Base-by-base conservation (phyloP, 2,888 invertebrate genomes). In the Pollenia angustigena region DNA sequence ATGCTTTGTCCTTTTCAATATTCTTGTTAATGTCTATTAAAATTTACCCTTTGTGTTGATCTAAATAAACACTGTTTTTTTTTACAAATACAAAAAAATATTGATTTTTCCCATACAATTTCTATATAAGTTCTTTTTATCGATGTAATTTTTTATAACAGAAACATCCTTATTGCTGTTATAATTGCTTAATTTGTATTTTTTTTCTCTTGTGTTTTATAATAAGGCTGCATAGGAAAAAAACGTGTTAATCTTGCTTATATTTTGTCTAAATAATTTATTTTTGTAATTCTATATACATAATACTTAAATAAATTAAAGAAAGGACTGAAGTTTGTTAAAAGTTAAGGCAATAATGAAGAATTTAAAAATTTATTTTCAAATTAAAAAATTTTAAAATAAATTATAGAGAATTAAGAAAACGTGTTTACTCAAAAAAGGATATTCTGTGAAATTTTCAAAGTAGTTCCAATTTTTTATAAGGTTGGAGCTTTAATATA, bases 31-130 rank as follows among this genome's bases (percentile, higher is more conserved):
- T 46, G 72, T 81, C 56, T 56, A 72, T 64, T 54, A 72, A 32
- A 72, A 80, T 71, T 80, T 80, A 74, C 56, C 72, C 74, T 81
- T 66, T 50, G 44, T 16, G 18, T 50, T 74, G 66, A 42, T 23
- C 66, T 81, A 58, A 58, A 74, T 68, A 58, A 66, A 42, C 58
- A 56, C 66, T 58, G 50, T 42, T 10, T 48, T 9, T 4, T 18
- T 11, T 18, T 18, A 32, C 4, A 46, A 46, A 32, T 32, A 32
- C 32, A 52, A 40, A n/a, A 69, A 50, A n/a, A 40, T n/a, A n/a
- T 52, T 40, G 40, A 10, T 14, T 62, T 50, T 64, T 18, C 32
- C 1, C 18, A 18, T 18, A 18, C 18, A 18, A 18, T 18, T 1
- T 18, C 18, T 18, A 18, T 18, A 18, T 18, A 18, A 18, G 48